Evolutionary conservation across 2,113 vertebrate genomes (phyloP).

Genomic region (Ptyas mucosa): DNA sequence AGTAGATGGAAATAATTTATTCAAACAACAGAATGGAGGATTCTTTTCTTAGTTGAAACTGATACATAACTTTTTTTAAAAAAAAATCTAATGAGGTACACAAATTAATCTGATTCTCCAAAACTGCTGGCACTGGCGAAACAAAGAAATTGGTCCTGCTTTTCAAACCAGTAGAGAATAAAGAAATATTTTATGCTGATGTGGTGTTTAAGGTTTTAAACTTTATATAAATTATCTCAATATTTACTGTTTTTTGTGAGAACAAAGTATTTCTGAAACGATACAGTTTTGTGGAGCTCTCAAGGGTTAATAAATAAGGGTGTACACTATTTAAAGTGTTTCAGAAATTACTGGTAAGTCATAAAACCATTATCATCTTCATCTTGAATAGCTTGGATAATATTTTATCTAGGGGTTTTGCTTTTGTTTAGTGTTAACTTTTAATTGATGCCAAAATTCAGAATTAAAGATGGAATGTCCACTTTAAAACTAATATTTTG

Average conservation of each 20-base stretch:
- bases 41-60: neutral
- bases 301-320: neutral
- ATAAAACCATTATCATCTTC: neutral
- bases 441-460: neutral
- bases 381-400: neutral
- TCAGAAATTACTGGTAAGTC: neutral
- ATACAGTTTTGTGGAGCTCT: neutral
- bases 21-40: neutral
- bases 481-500: conserved; percentile 7
- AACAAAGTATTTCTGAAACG: neutral
- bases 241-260: neutral
- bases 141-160: neutral
- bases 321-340: neutral
- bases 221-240: neutral
- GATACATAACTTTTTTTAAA: neutral
- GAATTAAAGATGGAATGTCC: neutral
- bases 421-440: neutral
- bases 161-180: neutral
- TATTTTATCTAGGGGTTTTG: neutral
- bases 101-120: neutral
- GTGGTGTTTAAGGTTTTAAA: neutral
- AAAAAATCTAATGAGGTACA: neutral
- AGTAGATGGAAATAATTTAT: neutral
- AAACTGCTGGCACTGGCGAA: neutral
- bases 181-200: neutral